Evolutionary conservation across 2,888 invertebrate species (phyloP), one percentile per base, ranked within the genome.

Genomic region (Trachelus iudaicus): DNA sequence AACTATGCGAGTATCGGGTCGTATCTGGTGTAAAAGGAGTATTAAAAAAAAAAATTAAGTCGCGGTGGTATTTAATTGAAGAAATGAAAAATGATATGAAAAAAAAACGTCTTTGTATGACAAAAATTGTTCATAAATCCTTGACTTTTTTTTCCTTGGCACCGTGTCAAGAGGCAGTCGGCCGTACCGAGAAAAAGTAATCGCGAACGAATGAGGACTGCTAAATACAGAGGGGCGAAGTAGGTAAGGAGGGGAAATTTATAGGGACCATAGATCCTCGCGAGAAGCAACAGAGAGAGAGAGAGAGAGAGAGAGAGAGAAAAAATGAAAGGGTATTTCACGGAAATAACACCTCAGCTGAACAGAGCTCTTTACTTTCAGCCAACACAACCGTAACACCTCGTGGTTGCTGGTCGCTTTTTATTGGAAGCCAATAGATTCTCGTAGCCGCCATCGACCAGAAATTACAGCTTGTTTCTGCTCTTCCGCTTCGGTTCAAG

Each of bases 211-310:
- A 56, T 56, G 56, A 56, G 56, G 56, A 56, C 75, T 56, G 75
- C 35, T 75, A 40, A 75, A 75, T 75, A 35, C 34, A 35, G 77
- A 73, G 76, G 69, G 71, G 23, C 69, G 75, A 56, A 73, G 75
- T 73, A 37, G 73, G 76, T 33, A 40, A 71, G 30, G 77, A 80
- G 77, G 68, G 75, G 30, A 80, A 81, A 84, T 83, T 84, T 83
- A 83, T 81, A 75, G 81, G 76, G 69, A 74, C 82, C 80, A 83
- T 84, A 82, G 81, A 82, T 84, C 80, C 81, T 81, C 83, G 82
- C 79, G 79, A 80, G 80, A 75, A 79, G 81, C 40, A 40, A 37
- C 37, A 15, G 15, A 40, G 40, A 40, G 40, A 40, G 40, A 40
- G 40, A 23, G 40, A 40, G 40, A 40, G 40, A 23, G 40, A 9